Percentiles rank a stretch among this genome's conserved stretches.
Conservation (phyloP, 2,797 vertebrate species). For the Trichosurus vulpecula region DNA sequence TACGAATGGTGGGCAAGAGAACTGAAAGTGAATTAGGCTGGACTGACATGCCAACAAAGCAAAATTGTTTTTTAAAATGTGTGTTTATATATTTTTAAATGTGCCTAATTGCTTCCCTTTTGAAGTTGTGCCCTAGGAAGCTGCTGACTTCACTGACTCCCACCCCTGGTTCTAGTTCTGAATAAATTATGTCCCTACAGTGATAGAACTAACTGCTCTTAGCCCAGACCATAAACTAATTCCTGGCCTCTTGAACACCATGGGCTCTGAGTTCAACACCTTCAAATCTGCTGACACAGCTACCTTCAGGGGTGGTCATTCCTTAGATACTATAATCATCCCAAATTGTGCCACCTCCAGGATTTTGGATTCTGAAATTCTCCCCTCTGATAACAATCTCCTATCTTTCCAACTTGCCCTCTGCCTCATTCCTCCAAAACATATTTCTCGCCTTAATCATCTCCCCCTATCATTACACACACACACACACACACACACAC, state of each 20-base stretch:
- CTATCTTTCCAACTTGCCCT: neutral
- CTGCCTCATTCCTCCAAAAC: neutral
- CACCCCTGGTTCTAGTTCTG: neutral
- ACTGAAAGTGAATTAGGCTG: neutral
- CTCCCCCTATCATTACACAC: neutral
- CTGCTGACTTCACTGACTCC: neutral
- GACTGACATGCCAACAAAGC: too few relatives aligned
- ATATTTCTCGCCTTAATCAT: neutral
- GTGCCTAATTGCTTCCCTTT: too few relatives aligned
- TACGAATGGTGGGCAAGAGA: neutral
- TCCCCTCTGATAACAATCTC: neutral
- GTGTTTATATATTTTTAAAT: too few relatives aligned
- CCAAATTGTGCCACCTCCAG: neutral
- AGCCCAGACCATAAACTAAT: neutral
- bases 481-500: neutral
- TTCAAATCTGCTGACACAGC: rapidly evolving
- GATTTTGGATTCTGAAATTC: neutral
- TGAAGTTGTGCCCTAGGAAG: too few relatives aligned
- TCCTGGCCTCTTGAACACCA: neutral
- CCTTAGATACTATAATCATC: neutral
- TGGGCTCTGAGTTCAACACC: neutral
- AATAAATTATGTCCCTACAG: neutral
- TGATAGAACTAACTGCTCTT: neutral
- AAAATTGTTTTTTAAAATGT: too few relatives aligned
- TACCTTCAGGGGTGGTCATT: neutral